These are phyloP conservation scores for Latrodectus geometricus DNA, from an alignment of 1,140 invertebrate genomes.

Conservation along the genomic window DNA sequence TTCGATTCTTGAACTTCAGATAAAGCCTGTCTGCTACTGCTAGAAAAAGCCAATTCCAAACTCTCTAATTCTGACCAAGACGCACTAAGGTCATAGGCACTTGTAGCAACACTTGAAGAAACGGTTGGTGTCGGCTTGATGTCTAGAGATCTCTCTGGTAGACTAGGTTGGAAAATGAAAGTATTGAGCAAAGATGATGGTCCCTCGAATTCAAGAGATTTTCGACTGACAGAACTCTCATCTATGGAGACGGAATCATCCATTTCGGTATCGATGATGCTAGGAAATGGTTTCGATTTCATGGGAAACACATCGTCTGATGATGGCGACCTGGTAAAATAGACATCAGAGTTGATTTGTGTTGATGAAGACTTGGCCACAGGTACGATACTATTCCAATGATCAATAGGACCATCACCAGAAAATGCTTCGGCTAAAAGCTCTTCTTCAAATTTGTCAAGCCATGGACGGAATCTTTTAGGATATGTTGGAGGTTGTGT, in stretches of 20 bases:
- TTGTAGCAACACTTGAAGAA: not conserved
- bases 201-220: constrained; percentile 25
- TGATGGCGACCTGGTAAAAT: constrained; percentile 12
- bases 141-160: not conserved
- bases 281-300: constrained; percentile 16
- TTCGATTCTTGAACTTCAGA: constrained; percentile 3
- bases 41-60: not conserved
- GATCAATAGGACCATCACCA: constrained; percentile 29
- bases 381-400: not conserved
- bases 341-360: not conserved
- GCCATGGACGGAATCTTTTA: not conserved
- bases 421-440: constrained; percentile 11
- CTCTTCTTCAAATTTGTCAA: constrained; percentile 3
- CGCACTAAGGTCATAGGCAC: not conserved
- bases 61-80: constrained; percentile 12
- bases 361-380: not conserved
- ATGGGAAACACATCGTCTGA: constrained; percentile 16
- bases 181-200: constrained; percentile 57
- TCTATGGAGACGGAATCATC: not conserved
- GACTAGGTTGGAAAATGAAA: constrained; percentile 43
- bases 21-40: constrained; percentile 10
- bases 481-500: not conserved
- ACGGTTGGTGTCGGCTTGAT: constrained; percentile 7
- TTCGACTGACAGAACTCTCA: constrained; percentile 18
- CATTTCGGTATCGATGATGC: constrained; percentile 20